Evolutionary conservation across 2,888 invertebrate species (phyloP).

Genomic region (Cephus pulcher): DNA sequence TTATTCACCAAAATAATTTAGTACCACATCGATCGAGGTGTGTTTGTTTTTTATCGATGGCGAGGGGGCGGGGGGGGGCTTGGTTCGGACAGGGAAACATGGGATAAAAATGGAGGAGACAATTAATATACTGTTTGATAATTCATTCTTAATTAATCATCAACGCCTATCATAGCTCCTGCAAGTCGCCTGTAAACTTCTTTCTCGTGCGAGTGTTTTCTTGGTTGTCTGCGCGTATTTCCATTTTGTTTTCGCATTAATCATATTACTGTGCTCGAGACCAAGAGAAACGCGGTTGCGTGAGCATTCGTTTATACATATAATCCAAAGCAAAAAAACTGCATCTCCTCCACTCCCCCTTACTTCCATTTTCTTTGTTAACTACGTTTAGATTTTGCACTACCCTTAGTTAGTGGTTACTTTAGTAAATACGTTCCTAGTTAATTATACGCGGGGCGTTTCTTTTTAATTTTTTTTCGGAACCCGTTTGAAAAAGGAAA

Average conservation of each 20-base stretch:
- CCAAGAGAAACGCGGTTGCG: neutral
- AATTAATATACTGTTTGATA: slow-evolving; percentile 31
- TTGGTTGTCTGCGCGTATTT: neutral
- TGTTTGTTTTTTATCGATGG: neutral
- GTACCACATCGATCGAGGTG: slow-evolving; percentile 49
- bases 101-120: slow-evolving; percentile 29
- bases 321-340: neutral
- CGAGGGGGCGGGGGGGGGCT: neutral
- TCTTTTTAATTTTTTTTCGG: slow-evolving; percentile 13
- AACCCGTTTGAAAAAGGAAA: slow-evolving; percentile 33
- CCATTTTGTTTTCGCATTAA: too few relatives aligned
- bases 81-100: slow-evolving; percentile 16
- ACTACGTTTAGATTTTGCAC: slow-evolving; percentile 38
- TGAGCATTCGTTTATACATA: neutral
- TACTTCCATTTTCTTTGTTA: slow-evolving; percentile 13
- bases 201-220: neutral
- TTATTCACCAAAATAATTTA: slow-evolving; percentile 57
- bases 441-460: neutral
- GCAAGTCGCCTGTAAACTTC: slow-evolving; percentile 11
- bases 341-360: neutral
- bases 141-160: slow-evolving; percentile 44
- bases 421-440: slow-evolving; percentile 31
- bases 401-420: slow-evolving; percentile 40
- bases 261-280: too few relatives aligned
- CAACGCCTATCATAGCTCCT: slow-evolving; percentile 20